Conservation (phyloP, 2,113 vertebrate species). For the Neolamprologus fasciatus region DNA sequence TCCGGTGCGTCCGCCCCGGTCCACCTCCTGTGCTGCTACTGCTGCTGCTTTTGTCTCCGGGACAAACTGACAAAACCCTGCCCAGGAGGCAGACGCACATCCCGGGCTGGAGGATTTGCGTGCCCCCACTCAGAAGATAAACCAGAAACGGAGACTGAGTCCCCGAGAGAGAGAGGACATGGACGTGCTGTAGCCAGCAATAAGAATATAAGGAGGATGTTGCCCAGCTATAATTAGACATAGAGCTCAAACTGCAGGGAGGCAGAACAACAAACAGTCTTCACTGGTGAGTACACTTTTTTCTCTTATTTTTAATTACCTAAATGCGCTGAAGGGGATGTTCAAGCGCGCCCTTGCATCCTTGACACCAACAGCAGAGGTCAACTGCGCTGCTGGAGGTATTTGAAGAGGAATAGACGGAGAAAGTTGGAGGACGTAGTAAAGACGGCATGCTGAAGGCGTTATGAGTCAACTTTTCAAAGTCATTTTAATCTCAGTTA, state of each 20-base stretch:
- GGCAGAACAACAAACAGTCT: background rate
- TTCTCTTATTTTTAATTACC: background rate
- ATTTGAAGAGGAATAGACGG: too few relatives aligned
- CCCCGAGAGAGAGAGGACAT: background rate
- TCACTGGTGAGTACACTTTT: conserved; percentile 26
- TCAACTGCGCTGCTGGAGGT: background rate
- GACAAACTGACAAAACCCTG: background rate
- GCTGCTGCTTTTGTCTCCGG: background rate
- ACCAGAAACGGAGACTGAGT: background rate
- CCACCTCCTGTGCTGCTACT: background rate
- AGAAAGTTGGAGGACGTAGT: background rate
- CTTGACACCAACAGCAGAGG: background rate
- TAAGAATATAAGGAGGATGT: background rate
- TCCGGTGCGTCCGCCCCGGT: background rate
- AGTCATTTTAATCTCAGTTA: background rate
- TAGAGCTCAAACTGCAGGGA: background rate
- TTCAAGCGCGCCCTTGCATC: background rate
- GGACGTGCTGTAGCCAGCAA: background rate
- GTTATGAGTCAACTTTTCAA: background rate
- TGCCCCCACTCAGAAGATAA: background rate
- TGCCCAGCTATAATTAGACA: background rate
- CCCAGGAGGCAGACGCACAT: background rate
- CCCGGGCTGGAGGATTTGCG: background rate
- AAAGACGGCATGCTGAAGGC: background rate
- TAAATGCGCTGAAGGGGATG: background rate